Evolutionary conservation across 2,113 vertebrate genomes (phyloP), one percentile per base, ranked within the genome.

Genomic region (Epinephelus moara): DNA sequence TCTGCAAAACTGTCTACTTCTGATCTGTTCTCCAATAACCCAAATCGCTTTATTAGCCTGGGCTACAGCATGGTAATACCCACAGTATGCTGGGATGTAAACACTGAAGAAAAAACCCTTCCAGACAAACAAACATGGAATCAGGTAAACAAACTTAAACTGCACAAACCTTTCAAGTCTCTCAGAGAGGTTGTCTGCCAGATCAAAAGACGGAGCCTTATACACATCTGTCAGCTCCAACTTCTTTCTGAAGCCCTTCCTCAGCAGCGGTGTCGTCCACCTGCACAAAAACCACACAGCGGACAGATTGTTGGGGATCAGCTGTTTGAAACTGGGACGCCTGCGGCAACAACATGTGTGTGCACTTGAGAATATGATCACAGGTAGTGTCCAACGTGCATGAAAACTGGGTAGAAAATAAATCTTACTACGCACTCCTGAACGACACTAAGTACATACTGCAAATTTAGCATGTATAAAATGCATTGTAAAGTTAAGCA

Each of bases 171-270:
- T 97, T 96, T 99, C 98, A 27, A 99, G 94, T 63, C 96, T 96
- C 93, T 99, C 98, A 6, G 98, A 99, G 47, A 99, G 96, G 89
- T 97, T 96, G 81, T 99, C 98, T 47, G 98, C 98, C 86, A 96
- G 96, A 83, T 99, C 98, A n/a, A 90, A 92, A 18, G 97, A 96
- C 49, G 97, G 95, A 66, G 96, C 95, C 82, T 99, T 98, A 87
- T 98, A 99, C 79, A 99, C 96, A 77, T 99, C 98, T 45, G 97
- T 95, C 53, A 98, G 93, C 75, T 97, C 96, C 88, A 99, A 85
- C 69, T 96, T 97, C 66, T 98, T 95, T 75, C 88, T 97, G 84
- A 99, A 99, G 68, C 98, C 98, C 89, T 99, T 99, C 85, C 77
- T 96, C 94, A 99, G 94, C 95, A 99, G 96, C 42, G 97, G 96